Base-by-base conservation (phyloP, 2,113 vertebrate species). In the Hemicordylus capensis region DNA sequence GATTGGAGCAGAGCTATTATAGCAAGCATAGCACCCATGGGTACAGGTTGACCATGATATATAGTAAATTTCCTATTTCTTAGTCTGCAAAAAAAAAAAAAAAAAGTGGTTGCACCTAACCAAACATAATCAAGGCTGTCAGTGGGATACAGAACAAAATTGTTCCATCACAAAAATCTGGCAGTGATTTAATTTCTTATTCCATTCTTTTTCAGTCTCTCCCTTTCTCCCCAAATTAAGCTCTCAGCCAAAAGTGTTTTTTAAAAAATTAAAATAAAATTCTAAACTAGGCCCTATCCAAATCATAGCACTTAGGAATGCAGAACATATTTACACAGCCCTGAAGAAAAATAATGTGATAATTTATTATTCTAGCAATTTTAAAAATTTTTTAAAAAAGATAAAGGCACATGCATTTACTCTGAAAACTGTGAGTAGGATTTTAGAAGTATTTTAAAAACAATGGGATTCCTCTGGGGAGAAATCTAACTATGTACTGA, bases 101-200 rank as follows among this genome's bases (percentile, higher is more conserved):
- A 22, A 28, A 59, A 46, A n/a, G 76, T 63, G 76, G 10, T 54
- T 80, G 76, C 74, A 87, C 74, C 64, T 63, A 83, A 72, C 59
- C 26, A 91, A 86, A 90, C 89, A 92, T 85, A 94, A 92, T 90
- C 85, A 48, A 85, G 54, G 66, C 58, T 91, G 90, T 91, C 88
- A 92, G 37, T 63, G 31, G 19, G 19, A 86, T 87, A 89, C 76
- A 83, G 46, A 3, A 87, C 92, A 89, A 80, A 89, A 70, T 79
- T 44, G 70, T 85, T 70, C 44, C 66, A 79, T 80, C 67, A 73
- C 19, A 79, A 70, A 48, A 80, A 80, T 72, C 84, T 85, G 84
- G 1, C 28, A 69, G 61, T 84, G 34, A 66, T 86, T 81, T 81
- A 81, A 81, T 81, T 67, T 39, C 77, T 86, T 44, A 42, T 37